Evolutionary conservation across 1,140 invertebrate species (phyloP).

Genomic region (Tetramorium alpestre): DNA sequence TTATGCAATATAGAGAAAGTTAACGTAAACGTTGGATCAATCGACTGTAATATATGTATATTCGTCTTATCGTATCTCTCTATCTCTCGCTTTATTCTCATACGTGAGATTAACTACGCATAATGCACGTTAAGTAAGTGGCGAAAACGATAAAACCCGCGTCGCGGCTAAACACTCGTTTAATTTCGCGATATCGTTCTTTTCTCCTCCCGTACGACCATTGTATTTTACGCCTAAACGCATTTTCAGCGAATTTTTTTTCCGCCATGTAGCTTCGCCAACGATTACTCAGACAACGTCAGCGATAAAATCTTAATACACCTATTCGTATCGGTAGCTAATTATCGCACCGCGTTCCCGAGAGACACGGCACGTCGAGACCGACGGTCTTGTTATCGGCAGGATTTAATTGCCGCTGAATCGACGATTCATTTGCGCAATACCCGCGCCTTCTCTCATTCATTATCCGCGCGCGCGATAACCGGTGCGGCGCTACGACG

Average conservation of each 20-base stretch:
- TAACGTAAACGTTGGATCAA: background rate
- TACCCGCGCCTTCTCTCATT: slow-evolving; percentile 28
- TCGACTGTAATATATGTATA: slow-evolving; percentile 5
- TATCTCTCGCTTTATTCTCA: slow-evolving; percentile 1
- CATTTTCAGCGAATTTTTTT: slow-evolving; percentile 19
- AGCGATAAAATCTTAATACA: slow-evolving; percentile 55
- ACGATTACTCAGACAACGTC: slow-evolving; percentile 31
- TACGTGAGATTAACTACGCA: background rate
- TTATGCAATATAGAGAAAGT: background rate
- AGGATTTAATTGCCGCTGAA: slow-evolving; percentile 53
- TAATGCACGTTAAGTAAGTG: slow-evolving; percentile 26
- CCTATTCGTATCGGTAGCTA: slow-evolving; percentile 48
- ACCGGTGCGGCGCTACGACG: background rate
- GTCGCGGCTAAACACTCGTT: background rate
- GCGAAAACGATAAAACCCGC: slow-evolving; percentile 19
- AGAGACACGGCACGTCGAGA: slow-evolving; percentile 16
- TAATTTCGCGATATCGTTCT: background rate
- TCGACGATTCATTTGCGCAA: slow-evolving; percentile 49
- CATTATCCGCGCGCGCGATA: slow-evolving; percentile 25
- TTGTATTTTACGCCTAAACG: slow-evolving; percentile 9
- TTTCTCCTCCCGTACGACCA: background rate
- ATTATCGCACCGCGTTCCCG: slow-evolving; percentile 46
- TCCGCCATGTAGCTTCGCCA: slow-evolving; percentile 7
- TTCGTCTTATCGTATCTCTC: background rate
- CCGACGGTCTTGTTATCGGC: slow-evolving; percentile 58